Evolutionary conservation across 2,797 vertebrate genomes (phyloP), one percentile per base, ranked within the genome.

Genomic region (Australoheros facetus): DNA sequence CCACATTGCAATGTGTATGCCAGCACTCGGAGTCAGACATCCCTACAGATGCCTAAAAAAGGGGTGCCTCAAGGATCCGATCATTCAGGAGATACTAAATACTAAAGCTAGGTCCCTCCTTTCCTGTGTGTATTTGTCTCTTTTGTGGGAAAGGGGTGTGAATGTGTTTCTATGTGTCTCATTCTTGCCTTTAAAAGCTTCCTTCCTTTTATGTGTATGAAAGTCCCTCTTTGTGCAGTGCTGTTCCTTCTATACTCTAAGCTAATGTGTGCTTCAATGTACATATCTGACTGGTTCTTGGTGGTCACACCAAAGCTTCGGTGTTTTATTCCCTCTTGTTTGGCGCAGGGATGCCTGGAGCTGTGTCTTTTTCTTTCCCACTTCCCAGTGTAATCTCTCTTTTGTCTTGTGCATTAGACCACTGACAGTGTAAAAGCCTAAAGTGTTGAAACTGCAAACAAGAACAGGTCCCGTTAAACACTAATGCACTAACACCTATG

Each of bases 321-420:
- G 56, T 73, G 75, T 79, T 79, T 82, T 85, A 80, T 84, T 8
- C 62, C 26, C 60, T 62, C 58, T 71, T 78, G 23, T 76, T 72
- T 84, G 54, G 13, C 30, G 64, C 75, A 69, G 34, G 4, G 21
- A 66, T 60, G 84, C 90, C 83, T 19, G 8, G 32, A 85, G 86
- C 87, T 21, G 34, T 48, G 51, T 79, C 71, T 83, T 42, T 82
- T 32, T 9, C 8, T 9, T 3, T 19, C 59, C 56, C 57, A 59
- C 75, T 66, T 81, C 48, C 53, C 39, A 34, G 28, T 26, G 66
- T 92, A 78, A 87, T 85, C 83, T 85, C 26, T 79, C 71, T 79
- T 90, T 92, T 91, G 87, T 93, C 81, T 90, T 59, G 74, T 85
- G 81, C 85, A 90, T 91, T 90, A 72, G 87, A 79, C 62, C 42